A percentile compares a stretch with the other conserved stretches of the same genome.
Conservation (phyloP, 2,113 vertebrate species). For the Dromiciops gliroides region DNA sequence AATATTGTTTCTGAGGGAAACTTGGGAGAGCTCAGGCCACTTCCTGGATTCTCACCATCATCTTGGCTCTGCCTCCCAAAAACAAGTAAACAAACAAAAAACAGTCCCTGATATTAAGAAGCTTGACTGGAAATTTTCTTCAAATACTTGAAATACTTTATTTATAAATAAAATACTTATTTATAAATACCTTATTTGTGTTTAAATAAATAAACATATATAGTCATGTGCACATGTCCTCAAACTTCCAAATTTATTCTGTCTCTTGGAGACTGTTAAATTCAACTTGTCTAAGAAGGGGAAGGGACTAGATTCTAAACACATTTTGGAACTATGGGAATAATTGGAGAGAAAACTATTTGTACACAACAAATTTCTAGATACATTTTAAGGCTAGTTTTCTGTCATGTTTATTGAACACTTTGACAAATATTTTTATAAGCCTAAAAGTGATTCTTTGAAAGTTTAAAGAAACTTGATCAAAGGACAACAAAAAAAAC, state of each 20-base stretch:
- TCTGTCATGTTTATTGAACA: not conserved
- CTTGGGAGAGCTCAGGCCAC: no score
- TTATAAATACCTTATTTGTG: not conserved
- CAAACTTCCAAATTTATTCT: not conserved
- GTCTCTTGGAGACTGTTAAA: not conserved
- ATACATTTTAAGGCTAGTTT: not conserved
- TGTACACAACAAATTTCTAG: no score
- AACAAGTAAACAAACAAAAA: not conserved
- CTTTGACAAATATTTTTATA: not conserved
- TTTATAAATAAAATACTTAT: not conserved
- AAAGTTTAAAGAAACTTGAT: no score
- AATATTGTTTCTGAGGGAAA: no score
- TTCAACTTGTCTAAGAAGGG: not conserved
- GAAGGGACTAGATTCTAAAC: not conserved
- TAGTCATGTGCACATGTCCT: no score
- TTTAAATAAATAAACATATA: not conserved
- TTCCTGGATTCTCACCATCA: no score
- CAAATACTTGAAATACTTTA: not conserved
- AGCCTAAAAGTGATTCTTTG: no score
- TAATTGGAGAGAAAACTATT: not conserved
- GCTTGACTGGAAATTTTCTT: not conserved
- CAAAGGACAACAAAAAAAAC: no score
- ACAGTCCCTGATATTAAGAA: not conserved
- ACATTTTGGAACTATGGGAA: not conserved
- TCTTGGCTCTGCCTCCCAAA: no score